phyloP scores from a whole-genome alignment of 2,797 vertebrate genomes.

The Pyrocephalus nanus region DNA sequence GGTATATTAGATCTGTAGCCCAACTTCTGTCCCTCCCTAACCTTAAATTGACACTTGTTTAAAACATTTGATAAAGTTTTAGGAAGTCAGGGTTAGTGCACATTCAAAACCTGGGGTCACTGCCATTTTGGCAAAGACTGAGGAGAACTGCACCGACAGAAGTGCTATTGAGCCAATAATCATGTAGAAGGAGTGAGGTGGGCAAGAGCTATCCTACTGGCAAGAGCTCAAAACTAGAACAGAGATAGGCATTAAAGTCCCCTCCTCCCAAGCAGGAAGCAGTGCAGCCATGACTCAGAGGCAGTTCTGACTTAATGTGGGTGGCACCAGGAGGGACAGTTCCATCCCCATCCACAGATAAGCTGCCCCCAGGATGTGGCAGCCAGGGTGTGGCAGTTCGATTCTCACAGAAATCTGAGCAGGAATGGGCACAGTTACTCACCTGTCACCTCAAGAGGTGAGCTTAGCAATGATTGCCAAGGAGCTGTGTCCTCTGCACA shows the following conservation, averaged over 20 bases:
- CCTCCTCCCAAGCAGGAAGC: background rate
- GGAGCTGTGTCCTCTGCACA: background rate
- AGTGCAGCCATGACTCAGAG: background rate
- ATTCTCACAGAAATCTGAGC: too few species aligned
- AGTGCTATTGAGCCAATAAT: background rate
- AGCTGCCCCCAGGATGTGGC: background rate
- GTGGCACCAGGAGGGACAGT: background rate
- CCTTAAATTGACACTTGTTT: background rate
- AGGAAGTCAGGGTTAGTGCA: too few species aligned
- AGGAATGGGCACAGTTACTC: background rate
- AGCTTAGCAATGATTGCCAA: background rate
- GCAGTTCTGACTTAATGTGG: background rate
- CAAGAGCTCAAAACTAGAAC: background rate
- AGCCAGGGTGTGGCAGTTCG: background rate
- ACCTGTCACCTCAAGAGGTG: background rate
- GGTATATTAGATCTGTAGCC: background rate
- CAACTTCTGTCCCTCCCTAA: background rate
- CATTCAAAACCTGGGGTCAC: background rate
- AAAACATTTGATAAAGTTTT: background rate
- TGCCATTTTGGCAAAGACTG: background rate
- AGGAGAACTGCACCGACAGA: background rate
- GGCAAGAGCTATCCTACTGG: background rate
- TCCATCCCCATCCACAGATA: background rate
- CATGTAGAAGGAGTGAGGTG: background rate
- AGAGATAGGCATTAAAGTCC: background rate